Percentiles rank a stretch among this genome's conserved stretches.
Evolutionary conservation across 1,140 invertebrate species (phyloP).

Genomic region (Cyphomyrmex costatus): DNA sequence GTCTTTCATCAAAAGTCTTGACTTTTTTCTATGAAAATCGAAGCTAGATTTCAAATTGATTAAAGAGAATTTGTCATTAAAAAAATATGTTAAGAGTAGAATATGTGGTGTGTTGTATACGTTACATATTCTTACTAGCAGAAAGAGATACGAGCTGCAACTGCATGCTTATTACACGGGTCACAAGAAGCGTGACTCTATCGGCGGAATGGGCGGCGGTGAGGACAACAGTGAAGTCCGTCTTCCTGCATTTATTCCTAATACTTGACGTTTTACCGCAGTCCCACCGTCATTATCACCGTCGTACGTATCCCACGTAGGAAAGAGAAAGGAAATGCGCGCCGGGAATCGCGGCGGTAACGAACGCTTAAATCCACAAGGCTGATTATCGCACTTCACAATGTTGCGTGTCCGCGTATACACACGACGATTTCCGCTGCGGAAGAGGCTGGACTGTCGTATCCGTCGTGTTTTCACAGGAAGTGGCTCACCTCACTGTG

Average conservation of each 20-base stretch:
- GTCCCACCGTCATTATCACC: conserved; percentile 41
- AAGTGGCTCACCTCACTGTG: neutral
- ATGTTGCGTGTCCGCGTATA: conserved; percentile 23
- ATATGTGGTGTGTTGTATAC: neutral
- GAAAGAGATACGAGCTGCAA: conserved; percentile 1
- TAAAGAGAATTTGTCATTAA: neutral
- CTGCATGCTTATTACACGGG: conserved; percentile 30
- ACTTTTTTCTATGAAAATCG: neutral
- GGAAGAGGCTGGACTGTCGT: conserved; percentile 2
- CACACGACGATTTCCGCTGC: neutral
- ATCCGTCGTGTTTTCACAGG: conserved; percentile 34
- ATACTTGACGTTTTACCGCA: conserved; percentile 20
- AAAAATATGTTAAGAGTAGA: neutral
- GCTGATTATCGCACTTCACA: conserved; percentile 50
- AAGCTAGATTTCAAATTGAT: neutral
- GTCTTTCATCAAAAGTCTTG: neutral
- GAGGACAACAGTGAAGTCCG: neutral
- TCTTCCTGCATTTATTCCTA: conserved; percentile 42
- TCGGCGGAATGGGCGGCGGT: neutral
- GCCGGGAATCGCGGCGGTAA: conserved; percentile 15
- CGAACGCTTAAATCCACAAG: conserved; percentile 57
- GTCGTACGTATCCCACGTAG: conserved; percentile 4
- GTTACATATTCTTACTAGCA: neutral
- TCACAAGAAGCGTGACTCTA: conserved; percentile 47
- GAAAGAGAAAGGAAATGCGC: conserved; percentile 25